These are phyloP conservation scores for Drosophila neocordata DNA, from an alignment of 1,140 invertebrate genomes.

Conservation along the genomic window DNA sequence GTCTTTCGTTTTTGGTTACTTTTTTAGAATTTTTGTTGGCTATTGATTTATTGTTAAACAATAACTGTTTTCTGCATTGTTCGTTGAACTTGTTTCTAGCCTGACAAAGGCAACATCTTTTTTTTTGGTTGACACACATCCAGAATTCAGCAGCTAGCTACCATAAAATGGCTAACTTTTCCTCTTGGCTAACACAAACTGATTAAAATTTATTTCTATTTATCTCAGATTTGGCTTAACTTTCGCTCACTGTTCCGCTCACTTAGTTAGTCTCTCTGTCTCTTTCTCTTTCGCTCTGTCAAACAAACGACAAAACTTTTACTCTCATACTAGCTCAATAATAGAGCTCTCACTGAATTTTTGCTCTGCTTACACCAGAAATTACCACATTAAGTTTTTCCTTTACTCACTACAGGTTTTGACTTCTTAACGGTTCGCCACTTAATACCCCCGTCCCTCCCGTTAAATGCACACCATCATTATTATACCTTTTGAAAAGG, in stretches of 20 bases:
- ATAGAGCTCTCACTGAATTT: conserved; percentile 37
- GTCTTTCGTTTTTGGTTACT: conserved; percentile 42
- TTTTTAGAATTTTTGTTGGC: conserved; percentile 52
- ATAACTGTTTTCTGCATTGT: conserved; percentile 77
- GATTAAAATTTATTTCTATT: conserved; percentile 17
- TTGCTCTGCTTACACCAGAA: conserved; percentile 72
- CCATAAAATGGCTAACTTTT: neutral
- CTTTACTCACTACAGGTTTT: conserved; percentile 55
- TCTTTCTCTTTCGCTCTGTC: conserved; percentile 18
- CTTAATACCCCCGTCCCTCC: conserved; percentile 52
- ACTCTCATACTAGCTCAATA: conserved; percentile 16
- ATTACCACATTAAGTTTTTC: conserved; percentile 53
- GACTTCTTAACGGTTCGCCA: conserved; percentile 78
- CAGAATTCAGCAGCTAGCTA: neutral
- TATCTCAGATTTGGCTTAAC: conserved; percentile 38
- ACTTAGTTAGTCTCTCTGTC: conserved; percentile 13
- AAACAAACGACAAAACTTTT: conserved; percentile 8
- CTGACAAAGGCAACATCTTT: conserved; percentile 2
- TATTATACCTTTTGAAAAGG: neutral
- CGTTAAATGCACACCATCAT: neutral
- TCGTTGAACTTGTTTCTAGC: conserved; percentile 36
- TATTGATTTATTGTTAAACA: conserved; percentile 72
- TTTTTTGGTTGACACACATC: conserved; percentile 1
- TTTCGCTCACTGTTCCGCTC: conserved; percentile 55
- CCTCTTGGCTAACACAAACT: conserved; percentile 1